Base-by-base conservation (phyloP, 1,140 invertebrate genomes). In the Pseudachorutes palmiensis region DNA sequence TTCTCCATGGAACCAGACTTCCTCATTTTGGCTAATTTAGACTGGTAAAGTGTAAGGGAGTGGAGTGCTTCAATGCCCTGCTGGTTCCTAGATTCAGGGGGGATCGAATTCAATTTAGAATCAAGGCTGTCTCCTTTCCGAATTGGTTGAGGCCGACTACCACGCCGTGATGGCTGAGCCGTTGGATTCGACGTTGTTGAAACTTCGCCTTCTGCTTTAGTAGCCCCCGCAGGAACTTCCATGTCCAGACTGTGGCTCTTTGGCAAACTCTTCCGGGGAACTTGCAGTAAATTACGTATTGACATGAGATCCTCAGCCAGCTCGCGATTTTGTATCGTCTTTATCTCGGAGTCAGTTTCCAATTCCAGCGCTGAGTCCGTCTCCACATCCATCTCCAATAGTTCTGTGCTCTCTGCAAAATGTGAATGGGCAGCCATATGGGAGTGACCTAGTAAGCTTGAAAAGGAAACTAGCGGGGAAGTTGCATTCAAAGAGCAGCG, bases 201-300 rank as follows among this genome's bases (percentile, higher is more conserved):
- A 24, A 16, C 48, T 45, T 61, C 59, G 19, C 2, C 36, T 41
- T 19, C 36, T 41, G 36, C 19, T 12, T 19, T 45, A 9, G 36
- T 45, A 19, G 9, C 59, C 33, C 28, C 45, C 31, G 9, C 5
- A 16, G 51, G 28, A 16, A 68, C 33, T 59, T 75, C 70, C 32
- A 74, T 74, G 60, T 76, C 75, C 24, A 76, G 69, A 70, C 75
- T 76, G 19, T 70, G 67, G 62, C 75, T 72, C 65, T 75, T 75
- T n/a, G 70, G 70, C 33, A 74, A 68, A 14, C 60, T 69, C 45
- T 74, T 74, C 45, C 66, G 49, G 1, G 70, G 73, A 16, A 70
- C 73, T 65, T 74, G 70, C 14, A 74, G 64, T 9, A 75, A 60
- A 48, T 73, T 71, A 14, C 65, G 32, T 26, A 67, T 62, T 24